These are phyloP conservation scores for Paracanthobrama guichenoti DNA, from an alignment of 2,113 vertebrate species.

Conservation along the genomic window DNA sequence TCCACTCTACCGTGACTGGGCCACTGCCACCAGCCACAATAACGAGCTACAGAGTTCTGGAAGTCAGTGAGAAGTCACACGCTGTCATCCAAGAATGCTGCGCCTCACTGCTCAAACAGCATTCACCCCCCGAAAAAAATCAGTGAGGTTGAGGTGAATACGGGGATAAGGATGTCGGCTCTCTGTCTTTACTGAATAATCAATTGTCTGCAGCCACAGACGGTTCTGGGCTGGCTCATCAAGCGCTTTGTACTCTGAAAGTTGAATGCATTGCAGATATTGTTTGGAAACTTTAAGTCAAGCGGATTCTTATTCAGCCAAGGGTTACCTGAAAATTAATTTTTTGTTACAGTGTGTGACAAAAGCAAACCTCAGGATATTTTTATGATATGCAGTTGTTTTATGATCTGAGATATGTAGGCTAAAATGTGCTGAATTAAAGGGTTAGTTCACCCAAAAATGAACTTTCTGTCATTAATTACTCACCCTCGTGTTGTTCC, in stretches of 20 bases:
- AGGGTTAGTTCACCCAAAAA: too few relatives aligned
- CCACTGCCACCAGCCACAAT: constrained; percentile 68
- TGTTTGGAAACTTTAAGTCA: neutral
- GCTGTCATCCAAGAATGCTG: constrained; percentile 67
- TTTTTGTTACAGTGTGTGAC: neutral
- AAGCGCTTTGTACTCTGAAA: neutral
- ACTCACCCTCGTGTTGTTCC: too few relatives aligned
- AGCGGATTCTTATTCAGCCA: neutral
- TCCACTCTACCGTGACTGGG: constrained; percentile 71
- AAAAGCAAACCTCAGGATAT: neutral
- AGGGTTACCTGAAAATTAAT: neutral
- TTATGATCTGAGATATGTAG: neutral
- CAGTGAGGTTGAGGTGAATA: neutral
- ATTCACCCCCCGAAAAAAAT: neutral
- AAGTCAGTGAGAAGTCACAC: constrained; percentile 78
- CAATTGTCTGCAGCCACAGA: neutral
- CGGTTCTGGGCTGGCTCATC: neutral
- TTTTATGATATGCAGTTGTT: neutral
- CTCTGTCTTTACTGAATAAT: constrained; percentile 6
- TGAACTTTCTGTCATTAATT: too few relatives aligned
- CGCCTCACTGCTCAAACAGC: constrained; percentile 63
- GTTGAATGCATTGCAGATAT: neutral
- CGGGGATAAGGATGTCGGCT: neutral
- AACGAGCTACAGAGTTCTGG: constrained; percentile 67
- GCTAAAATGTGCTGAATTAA: neutral